These are phyloP conservation scores for Sphenopsis melanotis DNA, from an alignment of 2,797 vertebrate genomes.

Conservation along the genomic window DNA sequence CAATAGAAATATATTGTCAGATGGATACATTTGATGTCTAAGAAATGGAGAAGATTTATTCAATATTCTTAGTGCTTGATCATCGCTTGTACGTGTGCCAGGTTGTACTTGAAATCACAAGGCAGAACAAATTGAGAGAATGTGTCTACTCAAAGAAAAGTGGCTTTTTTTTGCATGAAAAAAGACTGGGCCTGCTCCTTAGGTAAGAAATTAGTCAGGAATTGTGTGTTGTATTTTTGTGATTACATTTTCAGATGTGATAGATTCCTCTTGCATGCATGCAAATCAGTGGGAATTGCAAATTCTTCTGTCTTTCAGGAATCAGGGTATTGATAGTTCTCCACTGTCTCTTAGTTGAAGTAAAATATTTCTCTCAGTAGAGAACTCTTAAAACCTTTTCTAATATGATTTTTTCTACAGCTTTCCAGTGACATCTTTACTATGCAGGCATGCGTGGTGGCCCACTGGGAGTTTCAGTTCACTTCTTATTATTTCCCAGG, in stretches of 20 bases:
- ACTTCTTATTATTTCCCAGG: constrained; percentile 16
- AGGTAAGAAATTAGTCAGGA: background rate
- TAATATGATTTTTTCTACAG: background rate
- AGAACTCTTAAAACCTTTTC: background rate
- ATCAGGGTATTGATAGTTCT: background rate
- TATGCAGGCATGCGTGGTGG: background rate
- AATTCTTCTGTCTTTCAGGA: background rate
- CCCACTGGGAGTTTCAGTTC: constrained; percentile 26
- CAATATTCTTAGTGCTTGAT: background rate
- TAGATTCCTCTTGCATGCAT: background rate
- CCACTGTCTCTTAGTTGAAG: background rate
- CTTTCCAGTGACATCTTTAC: background rate
- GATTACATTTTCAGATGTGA: background rate
- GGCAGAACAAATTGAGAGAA: background rate
- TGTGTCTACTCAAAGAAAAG: background rate
- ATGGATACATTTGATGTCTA: background rate
- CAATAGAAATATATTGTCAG: background rate
- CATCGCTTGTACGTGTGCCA: accelerated
- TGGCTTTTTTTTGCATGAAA: background rate
- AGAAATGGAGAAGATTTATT: background rate
- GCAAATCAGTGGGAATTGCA: background rate
- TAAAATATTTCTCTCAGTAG: background rate
- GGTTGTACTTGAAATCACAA: background rate
- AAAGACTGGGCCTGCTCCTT: background rate
- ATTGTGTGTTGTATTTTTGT: background rate